Conservation (phyloP, 2,888 invertebrate species). For the Scrobipalpa atriplicella region DNA sequence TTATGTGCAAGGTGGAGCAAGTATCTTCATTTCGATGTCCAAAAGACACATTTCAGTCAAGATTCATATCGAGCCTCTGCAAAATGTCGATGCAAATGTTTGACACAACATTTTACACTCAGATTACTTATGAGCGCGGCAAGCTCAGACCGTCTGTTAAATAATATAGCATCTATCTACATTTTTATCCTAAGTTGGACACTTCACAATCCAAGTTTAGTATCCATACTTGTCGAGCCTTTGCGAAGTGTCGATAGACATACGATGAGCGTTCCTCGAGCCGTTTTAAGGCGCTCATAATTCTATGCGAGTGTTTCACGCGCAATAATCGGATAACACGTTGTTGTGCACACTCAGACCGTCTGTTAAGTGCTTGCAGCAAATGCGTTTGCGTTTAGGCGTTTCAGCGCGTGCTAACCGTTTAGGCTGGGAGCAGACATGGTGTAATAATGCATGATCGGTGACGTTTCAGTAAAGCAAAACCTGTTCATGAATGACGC, state of each 20-base stretch:
- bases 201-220: not conserved
- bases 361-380: conserved; percentile 52
- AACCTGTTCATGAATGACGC: too few relatives aligned
- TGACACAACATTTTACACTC: too few relatives aligned
- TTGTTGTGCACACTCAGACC: conserved; percentile 52
- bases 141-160: conserved; percentile 55
- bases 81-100: conserved; percentile 61
- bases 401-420: conserved; percentile 4
- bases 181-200: not conserved
- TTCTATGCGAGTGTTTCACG: conserved; percentile 67
- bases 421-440: not conserved
- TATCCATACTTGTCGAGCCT: conserved; percentile 43
- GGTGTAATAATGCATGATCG: not conserved
- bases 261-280: conserved; percentile 56
- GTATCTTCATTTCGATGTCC: too few relatives aligned
- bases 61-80: conserved; percentile 38
- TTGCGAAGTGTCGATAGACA: conserved; percentile 55
- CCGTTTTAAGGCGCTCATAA: conserved; percentile 69
- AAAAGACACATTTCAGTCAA: too few relatives aligned
- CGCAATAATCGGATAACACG: conserved; percentile 69
- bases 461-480: too few relatives aligned
- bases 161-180: conserved; percentile 25
- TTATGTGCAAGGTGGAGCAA: too few relatives aligned
- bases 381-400: conserved; percentile 24
- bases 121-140: too few relatives aligned